Conservation (phyloP, 2,888 invertebrate species). For the Drosophila peninsularis region DNA sequence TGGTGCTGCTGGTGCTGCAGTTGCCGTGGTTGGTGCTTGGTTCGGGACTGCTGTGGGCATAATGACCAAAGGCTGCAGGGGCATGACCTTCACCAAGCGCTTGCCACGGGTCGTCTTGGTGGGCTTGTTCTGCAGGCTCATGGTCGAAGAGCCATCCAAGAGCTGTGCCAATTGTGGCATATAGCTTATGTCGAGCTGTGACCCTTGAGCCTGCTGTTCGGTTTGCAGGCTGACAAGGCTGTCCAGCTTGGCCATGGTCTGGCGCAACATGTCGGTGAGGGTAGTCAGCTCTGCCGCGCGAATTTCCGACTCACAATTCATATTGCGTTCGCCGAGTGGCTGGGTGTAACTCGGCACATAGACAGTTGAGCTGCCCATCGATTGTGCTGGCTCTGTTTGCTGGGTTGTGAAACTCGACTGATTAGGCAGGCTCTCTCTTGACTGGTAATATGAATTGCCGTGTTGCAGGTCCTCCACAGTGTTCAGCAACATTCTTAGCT, state of each 20-base stretch:
- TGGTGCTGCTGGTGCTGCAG: background rate
- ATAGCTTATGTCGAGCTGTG: background rate
- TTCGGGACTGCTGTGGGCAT: slow-evolving; percentile 16
- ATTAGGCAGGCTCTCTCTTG: background rate
- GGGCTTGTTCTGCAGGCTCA: slow-evolving; percentile 15
- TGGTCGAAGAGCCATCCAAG: background rate
- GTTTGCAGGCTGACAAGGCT: slow-evolving; percentile 26
- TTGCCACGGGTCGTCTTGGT: slow-evolving; percentile 22
- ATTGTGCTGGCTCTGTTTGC: background rate
- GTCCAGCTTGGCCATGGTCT: slow-evolving; percentile 50
- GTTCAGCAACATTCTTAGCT: slow-evolving; percentile 7
- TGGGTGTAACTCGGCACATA: background rate
- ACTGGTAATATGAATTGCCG: background rate
- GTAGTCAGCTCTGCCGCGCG: slow-evolving; percentile 2
- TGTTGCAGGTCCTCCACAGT: background rate
- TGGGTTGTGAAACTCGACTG: background rate
- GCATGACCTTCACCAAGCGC: slow-evolving; percentile 30
- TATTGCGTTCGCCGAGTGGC: background rate
- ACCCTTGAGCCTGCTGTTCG: background rate
- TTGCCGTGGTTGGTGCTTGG: background rate
- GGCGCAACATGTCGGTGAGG: slow-evolving; percentile 34
- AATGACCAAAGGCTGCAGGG: slow-evolving; percentile 42
- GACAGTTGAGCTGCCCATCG: background rate
- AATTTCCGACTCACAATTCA: background rate
- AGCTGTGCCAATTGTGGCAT: background rate